Conservation (phyloP, 2,888 invertebrate species). For the Acleris laterana region DNA sequence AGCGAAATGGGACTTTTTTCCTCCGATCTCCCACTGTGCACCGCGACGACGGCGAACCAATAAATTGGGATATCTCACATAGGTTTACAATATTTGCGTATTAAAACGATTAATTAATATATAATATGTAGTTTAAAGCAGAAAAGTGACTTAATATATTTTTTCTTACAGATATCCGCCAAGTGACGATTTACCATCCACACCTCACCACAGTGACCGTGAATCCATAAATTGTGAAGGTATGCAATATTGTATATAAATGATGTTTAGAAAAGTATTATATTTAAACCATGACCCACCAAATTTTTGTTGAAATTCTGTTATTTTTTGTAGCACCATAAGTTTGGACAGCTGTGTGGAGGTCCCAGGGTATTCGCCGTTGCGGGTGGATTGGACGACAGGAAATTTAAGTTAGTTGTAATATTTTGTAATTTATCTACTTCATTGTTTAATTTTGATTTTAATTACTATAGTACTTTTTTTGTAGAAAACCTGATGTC, state of each 20-base stretch:
- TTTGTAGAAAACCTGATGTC: slow-evolving; percentile 3
- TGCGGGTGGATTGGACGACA: slow-evolving; percentile 1
- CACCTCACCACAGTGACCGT: slow-evolving; percentile 1
- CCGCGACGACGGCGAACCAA: too few relatives aligned
- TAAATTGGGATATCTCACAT: too few relatives aligned
- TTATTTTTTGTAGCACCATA: not conserved
- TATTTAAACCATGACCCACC: too few relatives aligned
- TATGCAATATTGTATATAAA: slow-evolving; percentile 1
- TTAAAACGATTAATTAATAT: too few relatives aligned
- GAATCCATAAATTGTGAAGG: slow-evolving; percentile 6
- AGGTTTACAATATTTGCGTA: too few relatives aligned
- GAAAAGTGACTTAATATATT: not conserved
- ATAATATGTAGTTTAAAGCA: too few relatives aligned
- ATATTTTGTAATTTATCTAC: not conserved
- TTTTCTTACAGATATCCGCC: slow-evolving; percentile 3
- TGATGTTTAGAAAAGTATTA: too few relatives aligned
- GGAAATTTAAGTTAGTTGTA: not conserved
- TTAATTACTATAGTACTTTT: slow-evolving; percentile 1
- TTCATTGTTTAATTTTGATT: not conserved
- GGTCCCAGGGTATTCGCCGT: slow-evolving; percentile 1
- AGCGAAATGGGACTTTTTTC: too few relatives aligned
- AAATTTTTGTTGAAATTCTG: not conserved
- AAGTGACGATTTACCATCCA: not conserved
- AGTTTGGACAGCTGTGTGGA: not conserved
- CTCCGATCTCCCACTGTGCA: too few relatives aligned